Evolutionary conservation across 2,888 invertebrate species (phyloP).

Genomic region (Dasysyrphus albostriatus): DNA sequence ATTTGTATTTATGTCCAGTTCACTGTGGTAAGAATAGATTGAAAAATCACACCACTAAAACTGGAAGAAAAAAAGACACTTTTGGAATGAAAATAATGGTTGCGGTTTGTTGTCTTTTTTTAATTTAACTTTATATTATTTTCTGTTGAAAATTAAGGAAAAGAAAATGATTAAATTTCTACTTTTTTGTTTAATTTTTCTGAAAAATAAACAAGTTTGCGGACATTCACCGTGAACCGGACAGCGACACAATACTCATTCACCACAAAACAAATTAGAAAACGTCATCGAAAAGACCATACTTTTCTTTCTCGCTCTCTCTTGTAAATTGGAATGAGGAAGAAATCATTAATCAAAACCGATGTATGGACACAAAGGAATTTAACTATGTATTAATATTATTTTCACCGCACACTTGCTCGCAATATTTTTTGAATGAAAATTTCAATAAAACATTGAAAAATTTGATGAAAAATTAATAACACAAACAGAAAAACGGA

Average conservation of each 20-base stretch:
- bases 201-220: background rate
- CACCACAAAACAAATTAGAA: slow-evolving; percentile 42
- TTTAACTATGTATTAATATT: background rate
- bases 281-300: slow-evolving; percentile 23
- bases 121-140: background rate
- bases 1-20: slow-evolving; percentile 48
- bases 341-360: slow-evolving; percentile 22
- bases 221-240: slow-evolving; percentile 1
- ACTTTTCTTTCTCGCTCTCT: slow-evolving; percentile 15
- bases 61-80: slow-evolving; percentile 47
- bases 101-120: slow-evolving; percentile 74
- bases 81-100: slow-evolving; percentile 75
- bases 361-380: slow-evolving; percentile 36
- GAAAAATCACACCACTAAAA: slow-evolving; percentile 18
- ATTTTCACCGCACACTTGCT: slow-evolving; percentile 12
- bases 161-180: slow-evolving; percentile 4
- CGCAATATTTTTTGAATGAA: slow-evolving; percentile 2
- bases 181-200: background rate
- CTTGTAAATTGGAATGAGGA: slow-evolving; percentile 8
- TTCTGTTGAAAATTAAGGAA: slow-evolving; percentile 3
- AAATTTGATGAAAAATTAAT: background rate
- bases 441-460: slow-evolving; percentile 10
- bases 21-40: slow-evolving; percentile 33
- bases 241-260: background rate
- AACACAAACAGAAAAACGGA: slow-evolving; percentile 40